Base-by-base conservation (phyloP, 37 sponge, comb jelly and placozoan species). In the Cliona cf. orientalis region DNA sequence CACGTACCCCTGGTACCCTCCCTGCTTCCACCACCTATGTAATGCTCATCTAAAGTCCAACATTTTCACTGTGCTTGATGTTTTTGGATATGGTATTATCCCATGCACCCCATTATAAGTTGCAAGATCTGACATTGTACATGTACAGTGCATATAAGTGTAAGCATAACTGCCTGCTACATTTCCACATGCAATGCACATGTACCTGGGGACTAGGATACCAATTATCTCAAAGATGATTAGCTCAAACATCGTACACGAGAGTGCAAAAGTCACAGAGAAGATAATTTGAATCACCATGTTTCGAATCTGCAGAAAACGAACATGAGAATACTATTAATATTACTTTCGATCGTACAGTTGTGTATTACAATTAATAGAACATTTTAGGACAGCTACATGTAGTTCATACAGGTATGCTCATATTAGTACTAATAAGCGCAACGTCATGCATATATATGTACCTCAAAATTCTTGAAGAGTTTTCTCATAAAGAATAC, bases 221-320 rank as follows among this genome's bases (percentile, higher is more conserved):
- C 91, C 97, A 44, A 93, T 60, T 21, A 98, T 98, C 55, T 98
- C 99, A 61, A 96, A 96, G 79, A 98, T 98, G 72, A 98, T 96
- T 32, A 98, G 79, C 75, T 96, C 99, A 70, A 98, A 98, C 95
- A 98, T 94, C 1, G 95, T 94, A 79, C 95, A 94, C 17, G 99
- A 98, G 67, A 98, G 93, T 31, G 93, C 80, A 81, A 98, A 98
- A 38, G 97, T 98, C 14, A 91, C 81, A 11, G 99, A 93, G 81
- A 98, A 98, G 46, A 95, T 61, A 1, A 89, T 42, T 67, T 93
- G 96, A 25, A 96, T 92, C 2, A 81, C 76, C 41, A 75, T 49
- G 43, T 97, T 93, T 45, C 87, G 97, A 66, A 95, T 81, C 96
- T 95, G 42, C 39, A 56, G 57, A 60, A 70, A 31, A 72, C n/a